Evolutionary conservation across 1,140 invertebrate species (phyloP).

Genomic region (Danaus plexippus): DNA sequence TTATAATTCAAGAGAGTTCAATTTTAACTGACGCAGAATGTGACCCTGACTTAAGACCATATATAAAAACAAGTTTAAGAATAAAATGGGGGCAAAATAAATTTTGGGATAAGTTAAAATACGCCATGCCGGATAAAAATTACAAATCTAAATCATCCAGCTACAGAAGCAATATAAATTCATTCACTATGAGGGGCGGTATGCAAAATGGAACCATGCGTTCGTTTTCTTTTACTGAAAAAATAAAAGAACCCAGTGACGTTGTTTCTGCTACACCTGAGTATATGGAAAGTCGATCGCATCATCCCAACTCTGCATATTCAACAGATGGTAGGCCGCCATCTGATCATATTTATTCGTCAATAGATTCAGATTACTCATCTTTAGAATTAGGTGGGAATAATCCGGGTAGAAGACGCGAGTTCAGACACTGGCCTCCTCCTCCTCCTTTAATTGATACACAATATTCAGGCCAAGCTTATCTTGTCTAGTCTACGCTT

Average conservation of each 20-base stretch:
- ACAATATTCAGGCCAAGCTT: slow-evolving; percentile 62
- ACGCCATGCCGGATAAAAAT: slow-evolving; percentile 83
- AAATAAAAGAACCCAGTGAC: slow-evolving; percentile 52
- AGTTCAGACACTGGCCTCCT: slow-evolving; percentile 62
- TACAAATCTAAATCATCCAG: slow-evolving; percentile 60
- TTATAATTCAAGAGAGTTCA: slow-evolving; percentile 85
- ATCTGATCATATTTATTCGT: slow-evolving; percentile 89
- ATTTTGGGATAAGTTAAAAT: slow-evolving; percentile 93
- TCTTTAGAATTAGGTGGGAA: slow-evolving; percentile 64
- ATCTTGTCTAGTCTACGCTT: slow-evolving; percentile 66
- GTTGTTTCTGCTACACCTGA: slow-evolving; percentile 44
- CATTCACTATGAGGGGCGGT: slow-evolving; percentile 78
- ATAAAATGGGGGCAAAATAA: slow-evolving; percentile 90
- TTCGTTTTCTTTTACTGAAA: slow-evolving; percentile 64
- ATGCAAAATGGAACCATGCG: slow-evolving; percentile 72
- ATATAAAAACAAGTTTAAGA: slow-evolving; percentile 86
- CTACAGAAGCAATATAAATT: slow-evolving; percentile 83
- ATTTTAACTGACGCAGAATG: slow-evolving; percentile 84
- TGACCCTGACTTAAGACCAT: slow-evolving; percentile 89
- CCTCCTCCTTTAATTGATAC: slow-evolving; percentile 61
- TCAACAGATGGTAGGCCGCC: slow-evolving; percentile 75
- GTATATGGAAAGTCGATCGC: slow-evolving; percentile 48
- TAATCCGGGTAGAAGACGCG: slow-evolving; percentile 54
- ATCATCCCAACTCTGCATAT: slow-evolving; percentile 54
- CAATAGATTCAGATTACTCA: slow-evolving; percentile 87